These are phyloP conservation scores for Spodoptera frugiperda DNA, from an alignment of 1,140 invertebrate species.

Conservation along the genomic window DNA sequence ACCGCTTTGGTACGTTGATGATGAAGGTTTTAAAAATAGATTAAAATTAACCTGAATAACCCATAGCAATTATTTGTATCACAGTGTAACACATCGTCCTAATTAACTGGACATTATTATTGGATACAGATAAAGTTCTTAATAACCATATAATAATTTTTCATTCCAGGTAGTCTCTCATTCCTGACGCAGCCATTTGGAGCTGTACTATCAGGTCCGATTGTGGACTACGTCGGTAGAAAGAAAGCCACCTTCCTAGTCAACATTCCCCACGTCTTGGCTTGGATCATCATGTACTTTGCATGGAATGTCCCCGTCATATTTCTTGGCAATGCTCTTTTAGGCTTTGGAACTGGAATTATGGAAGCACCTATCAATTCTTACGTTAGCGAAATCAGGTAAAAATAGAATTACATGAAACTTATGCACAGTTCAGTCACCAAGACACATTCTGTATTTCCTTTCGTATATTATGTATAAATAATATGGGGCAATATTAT, in stretches of 20 bases:
- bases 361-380: conserved; percentile 87
- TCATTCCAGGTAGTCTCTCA: conserved; percentile 89
- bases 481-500: too few species aligned
- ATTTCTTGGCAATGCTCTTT: conserved; percentile 76
- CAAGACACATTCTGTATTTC: too few species aligned
- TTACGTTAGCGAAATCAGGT: conserved; percentile 87
- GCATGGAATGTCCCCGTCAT: conserved; percentile 78
- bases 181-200: conserved; percentile 90
- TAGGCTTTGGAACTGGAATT: conserved; percentile 85
- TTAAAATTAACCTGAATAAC: too few species aligned
- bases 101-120: too few species aligned
- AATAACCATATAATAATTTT: conserved; percentile 1
- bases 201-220: conserved; percentile 88
- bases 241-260: conserved; percentile 89
- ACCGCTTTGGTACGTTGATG: too few species aligned
- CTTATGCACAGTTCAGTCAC: background rate
- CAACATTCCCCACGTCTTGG: conserved; percentile 89
- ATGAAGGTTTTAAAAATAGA: too few species aligned
- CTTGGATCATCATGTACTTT: conserved; percentile 89
- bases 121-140: too few species aligned
- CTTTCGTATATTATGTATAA: too few species aligned
- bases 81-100: too few species aligned
- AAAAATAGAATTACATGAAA: background rate
- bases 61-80: too few species aligned
- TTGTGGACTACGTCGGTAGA: conserved; percentile 89